Percentiles rank a stretch among this genome's conserved stretches.
phyloP scores from a whole-genome alignment of 1,140 invertebrate species.

The Campoletis sonorensis region DNA sequence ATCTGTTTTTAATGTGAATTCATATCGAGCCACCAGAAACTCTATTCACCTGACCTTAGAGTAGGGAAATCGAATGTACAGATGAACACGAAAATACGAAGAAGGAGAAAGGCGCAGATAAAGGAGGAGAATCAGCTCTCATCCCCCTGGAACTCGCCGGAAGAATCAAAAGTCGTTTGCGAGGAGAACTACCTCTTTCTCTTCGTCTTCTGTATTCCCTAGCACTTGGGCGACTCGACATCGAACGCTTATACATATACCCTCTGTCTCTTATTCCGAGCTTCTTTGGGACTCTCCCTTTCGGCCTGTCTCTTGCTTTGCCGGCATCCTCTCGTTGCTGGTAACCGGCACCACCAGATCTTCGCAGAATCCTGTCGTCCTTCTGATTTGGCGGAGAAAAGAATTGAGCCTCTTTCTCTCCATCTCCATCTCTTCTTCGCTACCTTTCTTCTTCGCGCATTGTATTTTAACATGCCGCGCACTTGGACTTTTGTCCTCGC shows the following conservation, averaged over 20 bases:
- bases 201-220: background rate
- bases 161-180: conserved; percentile 11
- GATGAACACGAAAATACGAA: background rate
- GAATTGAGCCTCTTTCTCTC: conserved; percentile 8
- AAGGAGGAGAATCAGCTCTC: conserved; percentile 4
- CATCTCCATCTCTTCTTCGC: background rate
- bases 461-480: conserved; percentile 38
- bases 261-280: conserved; percentile 17
- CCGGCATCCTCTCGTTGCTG: conserved; percentile 27
- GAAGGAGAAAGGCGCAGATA: background rate
- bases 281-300: background rate
- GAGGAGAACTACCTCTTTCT: conserved; percentile 16
- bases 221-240: background rate
- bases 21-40: background rate
- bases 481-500: conserved; percentile 22
- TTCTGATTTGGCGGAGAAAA: conserved; percentile 27
- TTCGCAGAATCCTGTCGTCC: conserved; percentile 48
- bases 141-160: conserved; percentile 6
- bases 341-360: conserved; percentile 40
- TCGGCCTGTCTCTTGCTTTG: conserved; percentile 2
- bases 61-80: background rate
- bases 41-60: background rate
- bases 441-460: conserved; percentile 11
- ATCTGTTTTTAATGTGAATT: background rate
- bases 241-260: background rate